Conservation (phyloP, 2,888 invertebrate genomes). For the Hypselothyrea guttata region DNA sequence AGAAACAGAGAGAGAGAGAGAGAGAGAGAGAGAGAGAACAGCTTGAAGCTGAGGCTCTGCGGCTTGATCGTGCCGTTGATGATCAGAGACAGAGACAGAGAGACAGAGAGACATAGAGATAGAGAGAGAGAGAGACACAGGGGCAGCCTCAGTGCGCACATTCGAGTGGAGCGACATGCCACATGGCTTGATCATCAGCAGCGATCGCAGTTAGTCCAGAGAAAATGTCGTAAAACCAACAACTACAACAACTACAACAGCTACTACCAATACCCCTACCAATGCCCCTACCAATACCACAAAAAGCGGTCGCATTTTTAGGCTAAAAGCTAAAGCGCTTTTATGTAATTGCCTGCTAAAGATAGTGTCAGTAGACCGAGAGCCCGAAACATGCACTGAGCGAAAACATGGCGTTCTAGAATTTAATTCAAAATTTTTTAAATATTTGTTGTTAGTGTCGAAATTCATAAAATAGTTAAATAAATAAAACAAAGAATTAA, state of each 20-base stretch:
- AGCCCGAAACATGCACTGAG: too few relatives aligned
- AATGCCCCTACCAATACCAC: too few relatives aligned
- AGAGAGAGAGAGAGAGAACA: conserved; percentile 9
- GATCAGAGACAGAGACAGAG: conserved; percentile 42
- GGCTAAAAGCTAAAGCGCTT: conserved; percentile 65
- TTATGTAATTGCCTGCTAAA: conserved; percentile 69
- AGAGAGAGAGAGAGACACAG: too few relatives aligned
- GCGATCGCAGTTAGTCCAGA: conserved; percentile 41
- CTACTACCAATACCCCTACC: too few relatives aligned
- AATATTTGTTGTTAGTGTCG: too few relatives aligned
- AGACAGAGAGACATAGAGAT: too few relatives aligned
- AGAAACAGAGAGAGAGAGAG: conserved; percentile 5
- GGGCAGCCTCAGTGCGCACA: conserved; percentile 21
- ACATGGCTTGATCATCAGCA: conserved; percentile 51
- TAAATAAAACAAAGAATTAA: too few relatives aligned
- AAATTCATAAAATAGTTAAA: too few relatives aligned
- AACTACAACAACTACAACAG: conserved; percentile 17
- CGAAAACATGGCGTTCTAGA: too few relatives aligned
- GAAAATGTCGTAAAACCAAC: conserved; percentile 58
- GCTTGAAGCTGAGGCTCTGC: conserved; percentile 24
- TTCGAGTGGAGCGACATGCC: conserved; percentile 22
- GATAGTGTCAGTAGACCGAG: too few relatives aligned
- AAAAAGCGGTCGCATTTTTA: conserved; percentile 50
- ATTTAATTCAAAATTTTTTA: too few relatives aligned
- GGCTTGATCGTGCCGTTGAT: conserved; percentile 66